Conservation (phyloP, 92 coral and sea anemone genomes). For the Epizoanthus fatuus region DNA sequence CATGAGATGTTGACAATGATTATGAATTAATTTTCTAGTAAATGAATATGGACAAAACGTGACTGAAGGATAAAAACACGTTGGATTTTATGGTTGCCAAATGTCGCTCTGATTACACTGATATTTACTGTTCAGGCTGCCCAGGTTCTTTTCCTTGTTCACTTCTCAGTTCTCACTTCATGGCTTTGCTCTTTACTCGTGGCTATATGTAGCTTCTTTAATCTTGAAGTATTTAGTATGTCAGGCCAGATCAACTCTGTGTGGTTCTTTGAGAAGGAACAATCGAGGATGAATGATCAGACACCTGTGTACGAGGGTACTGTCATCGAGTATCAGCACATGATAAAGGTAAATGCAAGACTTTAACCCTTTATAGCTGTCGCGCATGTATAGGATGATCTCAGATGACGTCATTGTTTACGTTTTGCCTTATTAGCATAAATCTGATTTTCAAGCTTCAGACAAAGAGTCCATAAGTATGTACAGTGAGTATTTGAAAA, state of each 20-base stretch:
- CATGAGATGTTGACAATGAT: no score
- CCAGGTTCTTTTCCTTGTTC: no score
- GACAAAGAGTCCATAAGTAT: background rate
- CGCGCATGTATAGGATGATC: background rate
- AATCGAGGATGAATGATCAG: slow-evolving; percentile 62
- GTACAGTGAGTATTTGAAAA: background rate
- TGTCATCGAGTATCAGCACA: slow-evolving; percentile 68
- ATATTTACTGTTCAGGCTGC: no score
- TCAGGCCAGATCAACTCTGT: slow-evolving; percentile 73
- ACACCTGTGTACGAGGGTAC: slow-evolving; percentile 75
- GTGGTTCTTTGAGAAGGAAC: slow-evolving; percentile 88
- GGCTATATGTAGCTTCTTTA: background rate
- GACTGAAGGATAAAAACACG: no score
- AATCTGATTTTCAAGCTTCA: background rate
- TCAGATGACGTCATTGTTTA: no score
- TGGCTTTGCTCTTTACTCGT: no score
- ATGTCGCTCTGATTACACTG: no score
- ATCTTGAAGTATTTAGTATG: slow-evolving; percentile 62
- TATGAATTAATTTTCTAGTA: no score
- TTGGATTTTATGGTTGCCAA: no score
- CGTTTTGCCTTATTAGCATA: no score
- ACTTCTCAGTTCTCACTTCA: no score
- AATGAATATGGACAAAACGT: no score
- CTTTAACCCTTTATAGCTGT: background rate
- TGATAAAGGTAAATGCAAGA: slow-evolving; percentile 49